Base-by-base conservation (phyloP, 1,140 invertebrate genomes). In the Eumeta japonica region DNA sequence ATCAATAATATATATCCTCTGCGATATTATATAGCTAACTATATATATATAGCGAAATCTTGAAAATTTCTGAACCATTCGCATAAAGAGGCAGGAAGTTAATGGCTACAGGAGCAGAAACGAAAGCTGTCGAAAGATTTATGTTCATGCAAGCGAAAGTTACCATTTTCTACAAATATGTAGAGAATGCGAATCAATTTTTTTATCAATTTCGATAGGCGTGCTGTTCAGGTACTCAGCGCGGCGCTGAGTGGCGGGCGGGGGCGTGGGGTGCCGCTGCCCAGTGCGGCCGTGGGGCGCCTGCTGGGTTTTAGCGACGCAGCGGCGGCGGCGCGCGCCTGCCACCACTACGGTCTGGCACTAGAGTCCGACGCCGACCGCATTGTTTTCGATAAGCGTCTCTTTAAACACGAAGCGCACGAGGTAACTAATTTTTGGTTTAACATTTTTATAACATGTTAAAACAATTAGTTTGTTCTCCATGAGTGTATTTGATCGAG, bases 181-280 rank as follows among this genome's bases (percentile, higher is more conserved):
- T 29, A 24, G 16, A 28, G 15, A 7, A 16, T 20, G 5, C 15
- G 10, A 13, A 43, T 37, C 44, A 44, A 20, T 24, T 34, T 29
- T n/a, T 33, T 36, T 41, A 34, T 52, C 35, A 35, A 31, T 41
- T 47, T 52, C 70, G 68, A 29, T 45, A 83, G 81, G 48, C 46
- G 51, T 33, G 62, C 68, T n/a, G 52, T 83, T 2, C 20, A 58
- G 50, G 68, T 78, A 1, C 73, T 83, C 76, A 78, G 73, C 38
- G 44, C 46, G 14, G 81, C 67, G 2, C 83, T 80, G 47, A 79
- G 61, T 52, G 81, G 73, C 37, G n/a, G n/a, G n/a, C n/a, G n/a
- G n/a, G n/a, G n/a, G n/a, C 78, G 76, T 57, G 62, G 68, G 27
- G 48, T 80, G 9, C 56, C 48, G 1, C 79, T 77, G 38, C 80